Base-by-base conservation (phyloP, 2,888 invertebrate genomes). In the Ichneumoninae sp. region DNA sequence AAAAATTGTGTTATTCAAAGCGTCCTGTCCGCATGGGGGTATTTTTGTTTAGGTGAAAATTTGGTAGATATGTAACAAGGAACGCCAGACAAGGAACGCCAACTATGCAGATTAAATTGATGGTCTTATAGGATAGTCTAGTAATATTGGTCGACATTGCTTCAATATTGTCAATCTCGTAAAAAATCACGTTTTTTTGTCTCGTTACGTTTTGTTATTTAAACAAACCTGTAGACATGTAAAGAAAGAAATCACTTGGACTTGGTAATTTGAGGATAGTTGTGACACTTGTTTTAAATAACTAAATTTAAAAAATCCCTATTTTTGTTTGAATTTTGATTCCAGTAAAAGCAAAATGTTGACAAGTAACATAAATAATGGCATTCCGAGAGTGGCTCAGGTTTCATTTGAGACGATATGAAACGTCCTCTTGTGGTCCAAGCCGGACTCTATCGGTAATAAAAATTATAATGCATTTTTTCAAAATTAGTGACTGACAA, bases 101-200 rank as follows among this genome's bases (percentile, higher is more conserved):
- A 13, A 60, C 33, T n/a, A 33, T 16, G 1, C 30, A 5, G 16
- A 33, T 33, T 16, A 3, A 30, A 62, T 62, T 16, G 0, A 16
- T 19, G 1, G 36, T 72, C 40, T 72, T 52, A 62, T 47, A 52
- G 19, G 13, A 19, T 65, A 68, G 30, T 44, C 44, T 57, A 57
- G 22, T 62, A 36, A 71, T 36, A 50, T 79, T 79, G 54, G 57
- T 71, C 77, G 26, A 66, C 33, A 68, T 66, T 26, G 40, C 40
- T 78, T 57, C n/a, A 72, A 78, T 79, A 72, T 66, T 72, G 71
- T 71, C 65, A 79, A 66, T 72, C 40, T 62, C 40, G n/a, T 36
- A 16, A 5, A 26, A 7, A 26, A 22, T 19, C 22, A 22, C 16
- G 13, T 7, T 6, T 50, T 7, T 5, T 44, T 74, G 26, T 26